Conservation (phyloP, 2,113 vertebrate genomes). For the Spilogale gracilis region DNA sequence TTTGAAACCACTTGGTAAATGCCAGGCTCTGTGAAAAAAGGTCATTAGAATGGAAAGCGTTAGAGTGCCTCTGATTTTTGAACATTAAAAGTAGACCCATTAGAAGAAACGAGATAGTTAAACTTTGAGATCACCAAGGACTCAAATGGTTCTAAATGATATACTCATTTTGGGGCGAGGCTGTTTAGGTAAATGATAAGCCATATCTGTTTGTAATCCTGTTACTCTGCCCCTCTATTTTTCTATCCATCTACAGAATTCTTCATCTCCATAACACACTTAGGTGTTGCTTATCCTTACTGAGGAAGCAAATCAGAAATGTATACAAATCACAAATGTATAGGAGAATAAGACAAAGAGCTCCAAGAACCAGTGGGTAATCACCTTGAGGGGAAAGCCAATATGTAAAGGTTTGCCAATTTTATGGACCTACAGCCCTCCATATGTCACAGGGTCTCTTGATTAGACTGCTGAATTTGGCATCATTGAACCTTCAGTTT, state of each 20-base stretch:
- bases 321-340: neutral
- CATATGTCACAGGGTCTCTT: constrained; percentile 26
- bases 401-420: neutral
- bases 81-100: neutral
- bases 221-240: neutral
- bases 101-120: constrained; percentile 3
- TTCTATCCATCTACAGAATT: neutral
- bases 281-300: neutral
- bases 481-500: constrained; percentile 46
- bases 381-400: constrained; percentile 21
- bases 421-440: neutral
- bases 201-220: constrained; percentile 19
- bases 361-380: constrained; percentile 1
- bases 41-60: neutral
- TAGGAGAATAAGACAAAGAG: neutral
- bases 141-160: neutral
- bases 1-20: constrained; percentile 55
- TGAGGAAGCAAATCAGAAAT: neutral
- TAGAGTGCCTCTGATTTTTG: constrained; percentile 18
- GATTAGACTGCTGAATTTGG: constrained; percentile 48
- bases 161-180: neutral
- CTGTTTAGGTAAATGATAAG: constrained; percentile 31
- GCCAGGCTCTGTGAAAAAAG: neutral
- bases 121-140: neutral
- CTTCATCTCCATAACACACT: neutral